phyloP scores from a whole-genome alignment of 2,888 invertebrate genomes.

The Ectropis crepuscularia region DNA sequence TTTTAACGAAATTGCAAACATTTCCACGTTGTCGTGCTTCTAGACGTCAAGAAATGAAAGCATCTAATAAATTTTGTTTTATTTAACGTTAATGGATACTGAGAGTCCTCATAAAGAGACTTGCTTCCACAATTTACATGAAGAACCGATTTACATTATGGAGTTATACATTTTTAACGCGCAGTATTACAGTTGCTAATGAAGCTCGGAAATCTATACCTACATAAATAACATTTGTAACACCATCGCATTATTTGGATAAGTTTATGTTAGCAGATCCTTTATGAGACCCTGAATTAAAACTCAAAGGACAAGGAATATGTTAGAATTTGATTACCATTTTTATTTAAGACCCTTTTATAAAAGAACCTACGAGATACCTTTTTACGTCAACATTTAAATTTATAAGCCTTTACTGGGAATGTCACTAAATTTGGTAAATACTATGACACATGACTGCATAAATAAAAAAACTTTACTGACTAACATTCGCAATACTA shows the following conservation, averaged over 20 bases:
- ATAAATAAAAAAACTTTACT: too few relatives aligned
- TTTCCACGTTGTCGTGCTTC: slow-evolving; percentile 41
- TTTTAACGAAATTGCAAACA: slow-evolving; percentile 45
- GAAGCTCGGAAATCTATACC: neutral
- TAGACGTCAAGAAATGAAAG: slow-evolving; percentile 47
- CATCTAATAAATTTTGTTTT: slow-evolving; percentile 48
- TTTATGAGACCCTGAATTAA: neutral
- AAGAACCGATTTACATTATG: slow-evolving; percentile 32
- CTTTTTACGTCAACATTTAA: too few relatives aligned
- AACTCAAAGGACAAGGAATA: slow-evolving; percentile 5
- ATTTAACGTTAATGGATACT: slow-evolving; percentile 46
- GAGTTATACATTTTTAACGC: slow-evolving; percentile 29
- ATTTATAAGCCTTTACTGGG: too few relatives aligned
- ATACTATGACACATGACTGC: too few relatives aligned
- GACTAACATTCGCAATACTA: too few relatives aligned
- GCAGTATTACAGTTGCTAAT: slow-evolving; percentile 7
- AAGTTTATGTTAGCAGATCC: neutral
- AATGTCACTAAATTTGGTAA: too few relatives aligned
- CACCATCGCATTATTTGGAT: neutral
- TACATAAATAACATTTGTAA: neutral
- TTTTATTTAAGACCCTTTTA: neutral
- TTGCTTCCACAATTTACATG: slow-evolving; percentile 38
- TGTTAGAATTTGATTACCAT: slow-evolving; percentile 12
- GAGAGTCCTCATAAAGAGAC: slow-evolving; percentile 34
- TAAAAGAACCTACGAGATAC: too few relatives aligned